Evolutionary conservation across 2,888 invertebrate genomes (phyloP).

Genomic region (Gymnoscelis rufifasciata): DNA sequence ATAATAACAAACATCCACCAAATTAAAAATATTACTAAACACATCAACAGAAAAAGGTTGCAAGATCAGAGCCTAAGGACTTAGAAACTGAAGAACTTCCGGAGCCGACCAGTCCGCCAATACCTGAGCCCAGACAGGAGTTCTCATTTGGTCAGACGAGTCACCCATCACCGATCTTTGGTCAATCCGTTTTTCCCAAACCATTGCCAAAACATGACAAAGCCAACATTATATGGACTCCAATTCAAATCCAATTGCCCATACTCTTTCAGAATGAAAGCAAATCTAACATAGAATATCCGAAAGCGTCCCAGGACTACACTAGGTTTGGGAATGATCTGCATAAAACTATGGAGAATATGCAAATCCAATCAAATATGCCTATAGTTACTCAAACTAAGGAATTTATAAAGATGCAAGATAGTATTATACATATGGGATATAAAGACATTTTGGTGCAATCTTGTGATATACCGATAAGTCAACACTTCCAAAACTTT

Average conservation of each 20-base stretch:
- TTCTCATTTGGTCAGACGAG: neutral
- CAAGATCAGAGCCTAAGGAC: too few species aligned
- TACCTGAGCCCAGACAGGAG: neutral
- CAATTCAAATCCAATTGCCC: constrained; percentile 31
- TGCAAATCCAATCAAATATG: neutral
- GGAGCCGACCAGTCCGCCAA: neutral
- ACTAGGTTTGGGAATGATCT: neutral
- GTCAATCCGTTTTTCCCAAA: constrained; percentile 37
- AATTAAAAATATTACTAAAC: too few species aligned
- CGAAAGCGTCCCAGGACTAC: neutral
- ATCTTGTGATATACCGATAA: neutral
- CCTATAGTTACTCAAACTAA: neutral
- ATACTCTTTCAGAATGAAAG: constrained; percentile 12
- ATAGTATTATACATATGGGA: too few species aligned
- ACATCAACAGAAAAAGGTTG: too few species aligned
- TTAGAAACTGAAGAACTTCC: too few species aligned
- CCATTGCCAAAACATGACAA: constrained; percentile 25
- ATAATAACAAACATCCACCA: too few species aligned
- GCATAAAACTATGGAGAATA: neutral
- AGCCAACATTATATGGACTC: constrained; percentile 34
- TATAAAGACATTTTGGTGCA: neutral
- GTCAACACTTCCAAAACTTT: neutral
- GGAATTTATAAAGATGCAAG: too few species aligned
- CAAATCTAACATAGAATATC: neutral
- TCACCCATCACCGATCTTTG: constrained; percentile 30